Conservation (phyloP, 2,113 vertebrate genomes). For the Carassius auratus region DNA sequence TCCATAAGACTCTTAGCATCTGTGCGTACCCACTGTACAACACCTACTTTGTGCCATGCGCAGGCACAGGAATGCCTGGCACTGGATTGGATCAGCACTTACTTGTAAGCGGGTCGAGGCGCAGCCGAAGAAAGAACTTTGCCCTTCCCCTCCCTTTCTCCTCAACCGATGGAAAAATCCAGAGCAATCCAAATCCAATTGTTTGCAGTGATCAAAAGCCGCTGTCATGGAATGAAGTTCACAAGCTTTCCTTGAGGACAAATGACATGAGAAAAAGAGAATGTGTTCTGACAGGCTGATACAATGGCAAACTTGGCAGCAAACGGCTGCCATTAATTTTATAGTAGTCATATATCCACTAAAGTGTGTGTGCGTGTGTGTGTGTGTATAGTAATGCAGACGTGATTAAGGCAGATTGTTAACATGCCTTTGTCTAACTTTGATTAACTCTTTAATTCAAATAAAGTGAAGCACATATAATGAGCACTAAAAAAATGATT, state of each 20-base stretch:
- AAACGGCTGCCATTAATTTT: background rate
- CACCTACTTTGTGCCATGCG: conserved; percentile 29
- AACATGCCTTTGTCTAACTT: conserved; percentile 7
- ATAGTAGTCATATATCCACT: conserved; percentile 15
- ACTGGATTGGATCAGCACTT: background rate
- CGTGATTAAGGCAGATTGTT: conserved; percentile 28
- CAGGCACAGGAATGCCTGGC: conserved; percentile 10
- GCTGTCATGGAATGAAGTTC: conserved; percentile 19
- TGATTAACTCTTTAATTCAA: background rate
- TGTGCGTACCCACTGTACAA: background rate
- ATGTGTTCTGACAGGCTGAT: conserved; percentile 41
- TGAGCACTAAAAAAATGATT: background rate
- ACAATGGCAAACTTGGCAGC: conserved; percentile 23
- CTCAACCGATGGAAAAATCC: conserved; percentile 23
- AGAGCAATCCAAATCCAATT: conserved; percentile 30
- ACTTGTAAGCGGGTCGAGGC: conserved; percentile 12
- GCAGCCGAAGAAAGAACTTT: conserved; percentile 29
- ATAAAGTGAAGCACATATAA: background rate
- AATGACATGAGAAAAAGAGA: conserved; percentile 33
- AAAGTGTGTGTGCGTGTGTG: background rate
- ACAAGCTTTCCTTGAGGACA: conserved; percentile 36
- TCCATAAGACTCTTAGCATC: conserved; percentile 33
- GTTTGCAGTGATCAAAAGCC: conserved; percentile 23
- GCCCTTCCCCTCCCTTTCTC: background rate
- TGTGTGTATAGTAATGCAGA: background rate